Conservation (phyloP, 2,797 vertebrate species). For the Esox lucius region DNA sequence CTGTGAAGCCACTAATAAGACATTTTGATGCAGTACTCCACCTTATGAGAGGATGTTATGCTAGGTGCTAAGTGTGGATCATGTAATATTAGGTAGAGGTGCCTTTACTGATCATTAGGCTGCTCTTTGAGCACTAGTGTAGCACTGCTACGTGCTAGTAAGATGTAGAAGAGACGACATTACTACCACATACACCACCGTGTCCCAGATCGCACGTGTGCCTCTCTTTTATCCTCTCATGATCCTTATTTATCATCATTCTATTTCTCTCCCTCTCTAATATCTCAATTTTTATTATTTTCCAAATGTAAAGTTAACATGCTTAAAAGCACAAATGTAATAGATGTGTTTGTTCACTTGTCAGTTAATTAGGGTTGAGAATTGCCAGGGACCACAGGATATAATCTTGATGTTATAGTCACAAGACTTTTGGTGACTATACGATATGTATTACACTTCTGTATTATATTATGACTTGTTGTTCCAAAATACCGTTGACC, state of each 20-base stretch:
- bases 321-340: background rate
- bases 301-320: background rate
- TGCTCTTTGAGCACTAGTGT: conserved; percentile 10
- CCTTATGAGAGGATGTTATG: conserved; percentile 23
- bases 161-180: background rate
- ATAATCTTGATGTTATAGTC: too few species aligned
- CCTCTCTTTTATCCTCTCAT: too few species aligned
- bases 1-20: background rate
- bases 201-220: background rate
- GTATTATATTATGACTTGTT: too few species aligned
- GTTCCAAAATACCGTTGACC: too few species aligned
- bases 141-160: background rate
- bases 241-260: too few species aligned
- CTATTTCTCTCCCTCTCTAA: background rate
- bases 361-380: background rate
- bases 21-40: conserved; percentile 2
- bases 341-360: background rate
- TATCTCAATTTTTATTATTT: background rate
- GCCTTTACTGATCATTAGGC: conserved; percentile 12
- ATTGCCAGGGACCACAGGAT: too few species aligned
- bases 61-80: conserved; percentile 9
- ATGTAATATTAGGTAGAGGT: conserved; percentile 13
- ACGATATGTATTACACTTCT: too few species aligned
- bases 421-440: too few species aligned
- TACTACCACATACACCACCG: background rate